phyloP scores from a whole-genome alignment of 2,797 vertebrate species.

The Clarias laeviceps region DNA sequence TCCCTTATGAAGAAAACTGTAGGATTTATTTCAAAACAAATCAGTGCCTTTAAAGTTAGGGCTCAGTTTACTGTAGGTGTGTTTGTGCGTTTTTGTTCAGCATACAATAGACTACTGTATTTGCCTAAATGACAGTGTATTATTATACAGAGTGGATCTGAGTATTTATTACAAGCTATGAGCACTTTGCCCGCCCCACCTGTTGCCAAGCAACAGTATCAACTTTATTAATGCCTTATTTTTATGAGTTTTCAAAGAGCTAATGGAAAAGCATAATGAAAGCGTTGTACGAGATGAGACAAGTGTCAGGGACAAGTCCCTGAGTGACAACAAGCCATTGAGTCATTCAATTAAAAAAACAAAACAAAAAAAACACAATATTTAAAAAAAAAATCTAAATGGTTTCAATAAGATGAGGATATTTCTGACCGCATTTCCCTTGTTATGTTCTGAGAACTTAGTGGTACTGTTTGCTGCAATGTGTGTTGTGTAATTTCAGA shows the following conservation, averaged over 20 bases:
- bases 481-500: constrained; percentile 10
- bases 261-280: neutral
- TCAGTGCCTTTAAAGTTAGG: neutral
- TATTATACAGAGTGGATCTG: neutral
- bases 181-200: constrained; percentile 36
- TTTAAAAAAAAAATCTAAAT: neutral
- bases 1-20: neutral
- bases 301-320: neutral
- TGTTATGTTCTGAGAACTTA: neutral
- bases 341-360: neutral
- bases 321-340: neutral
- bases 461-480: constrained; percentile 4
- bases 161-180: constrained; percentile 24
- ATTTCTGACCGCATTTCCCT: constrained; percentile 1
- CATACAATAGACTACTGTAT: neutral
- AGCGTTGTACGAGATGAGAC: neutral
- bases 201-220: constrained; percentile 73
- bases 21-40: neutral
- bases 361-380: neutral
- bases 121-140: neutral
- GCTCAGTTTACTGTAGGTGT: neutral
- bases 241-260: neutral
- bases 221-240: constrained; percentile 60
- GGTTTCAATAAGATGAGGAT: neutral
- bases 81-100: neutral